phyloP scores from a whole-genome alignment of 2,113 vertebrate species.

The Oxyruncus cristatus region DNA sequence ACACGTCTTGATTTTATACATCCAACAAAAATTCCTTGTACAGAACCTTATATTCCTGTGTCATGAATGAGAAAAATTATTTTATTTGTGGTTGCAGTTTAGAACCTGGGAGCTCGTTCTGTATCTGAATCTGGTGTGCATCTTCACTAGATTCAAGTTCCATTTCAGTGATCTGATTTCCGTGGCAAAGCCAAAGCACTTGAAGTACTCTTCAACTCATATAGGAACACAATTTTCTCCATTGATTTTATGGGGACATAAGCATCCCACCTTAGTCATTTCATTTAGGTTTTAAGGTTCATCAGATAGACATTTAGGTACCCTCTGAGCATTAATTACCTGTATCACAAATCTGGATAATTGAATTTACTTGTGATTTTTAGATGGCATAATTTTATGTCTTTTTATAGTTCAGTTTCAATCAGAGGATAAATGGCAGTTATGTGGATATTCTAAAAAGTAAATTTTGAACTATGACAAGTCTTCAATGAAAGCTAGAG shows the following conservation, averaged over 20 bases:
- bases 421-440: background rate
- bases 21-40: background rate
- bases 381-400: background rate
- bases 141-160: background rate
- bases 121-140: background rate
- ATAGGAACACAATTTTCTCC: background rate
- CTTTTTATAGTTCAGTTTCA: background rate
- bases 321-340: background rate
- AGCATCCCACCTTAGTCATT: background rate
- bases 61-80: background rate
- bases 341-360: background rate
- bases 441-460: background rate
- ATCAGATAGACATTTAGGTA: background rate
- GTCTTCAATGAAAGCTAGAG: background rate
- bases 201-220: background rate
- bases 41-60: background rate
- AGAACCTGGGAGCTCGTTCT: background rate
- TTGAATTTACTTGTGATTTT: constrained; percentile 18
- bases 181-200: background rate
- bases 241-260: background rate
- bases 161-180: background rate
- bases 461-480: background rate
- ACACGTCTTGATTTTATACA: background rate
- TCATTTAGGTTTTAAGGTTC: background rate
- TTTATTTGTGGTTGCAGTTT: background rate